Conservation (phyloP, 2,888 invertebrate genomes). For the Callyntrura sp. region DNA sequence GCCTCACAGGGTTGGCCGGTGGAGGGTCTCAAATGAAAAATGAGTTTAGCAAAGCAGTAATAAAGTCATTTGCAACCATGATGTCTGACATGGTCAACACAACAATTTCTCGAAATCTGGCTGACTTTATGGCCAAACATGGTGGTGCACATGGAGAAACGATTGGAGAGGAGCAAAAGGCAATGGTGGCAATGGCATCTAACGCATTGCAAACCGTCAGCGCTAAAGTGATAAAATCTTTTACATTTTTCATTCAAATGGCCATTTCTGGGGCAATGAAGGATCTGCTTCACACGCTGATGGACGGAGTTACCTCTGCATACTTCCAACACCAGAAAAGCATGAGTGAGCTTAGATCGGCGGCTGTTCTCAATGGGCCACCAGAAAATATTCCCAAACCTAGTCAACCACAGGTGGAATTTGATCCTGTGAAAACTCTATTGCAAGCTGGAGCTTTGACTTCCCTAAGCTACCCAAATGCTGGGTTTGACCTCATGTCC, state of each 20-base stretch:
- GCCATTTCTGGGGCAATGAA: constrained; percentile 76
- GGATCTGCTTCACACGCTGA: constrained; percentile 64
- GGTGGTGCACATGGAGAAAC: constrained; percentile 62
- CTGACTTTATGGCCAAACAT: constrained; percentile 63
- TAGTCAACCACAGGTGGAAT: constrained; percentile 60
- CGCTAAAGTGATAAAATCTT: constrained; percentile 73
- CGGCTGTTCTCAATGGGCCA: constrained; percentile 26
- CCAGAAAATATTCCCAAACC: constrained; percentile 70
- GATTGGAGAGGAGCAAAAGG: constrained; percentile 68
- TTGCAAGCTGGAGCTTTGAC: constrained; percentile 72
- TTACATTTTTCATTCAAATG: constrained; percentile 77
- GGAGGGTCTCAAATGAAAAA: constrained; percentile 44
- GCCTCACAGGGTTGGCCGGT: constrained; percentile 29
- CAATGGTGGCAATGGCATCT: constrained; percentile 73
- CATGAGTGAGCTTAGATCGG: constrained; percentile 58
- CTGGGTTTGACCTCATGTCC: constrained; percentile 71
- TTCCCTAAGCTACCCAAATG: constrained; percentile 48
- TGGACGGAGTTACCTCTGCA: constrained; percentile 65
- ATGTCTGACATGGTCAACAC: constrained; percentile 79
- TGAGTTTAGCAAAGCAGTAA: constrained; percentile 72
- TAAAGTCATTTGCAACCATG: constrained; percentile 73
- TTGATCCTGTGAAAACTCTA: constrained; percentile 73
- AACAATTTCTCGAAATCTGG: constrained; percentile 72
- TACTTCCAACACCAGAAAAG: constrained; percentile 64
- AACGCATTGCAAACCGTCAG: constrained; percentile 66